These are phyloP conservation scores for Euzophera pinguis DNA, from an alignment of 2,888 invertebrate genomes.

Conservation along the genomic window DNA sequence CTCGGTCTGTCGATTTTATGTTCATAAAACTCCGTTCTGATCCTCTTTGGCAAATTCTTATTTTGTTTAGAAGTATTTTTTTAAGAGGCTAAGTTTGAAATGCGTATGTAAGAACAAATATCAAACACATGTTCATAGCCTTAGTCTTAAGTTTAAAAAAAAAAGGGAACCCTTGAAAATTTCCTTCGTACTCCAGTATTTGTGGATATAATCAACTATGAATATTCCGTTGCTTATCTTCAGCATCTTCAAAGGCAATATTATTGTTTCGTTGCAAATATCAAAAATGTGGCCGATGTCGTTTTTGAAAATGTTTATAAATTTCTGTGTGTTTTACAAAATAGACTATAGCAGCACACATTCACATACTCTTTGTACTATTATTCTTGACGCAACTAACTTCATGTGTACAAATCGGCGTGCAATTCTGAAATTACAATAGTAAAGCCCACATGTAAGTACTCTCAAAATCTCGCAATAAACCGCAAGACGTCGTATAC, in stretches of 20 bases:
- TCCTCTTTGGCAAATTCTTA: constrained; percentile 9
- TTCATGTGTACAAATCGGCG: too few species aligned
- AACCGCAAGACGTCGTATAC: constrained; percentile 63
- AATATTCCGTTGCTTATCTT: too few species aligned
- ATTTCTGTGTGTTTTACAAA: too few species aligned
- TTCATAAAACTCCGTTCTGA: not conserved
- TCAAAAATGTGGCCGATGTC: too few species aligned
- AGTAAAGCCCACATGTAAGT: not conserved
- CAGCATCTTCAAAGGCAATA: too few species aligned
- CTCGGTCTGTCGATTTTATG: not conserved
- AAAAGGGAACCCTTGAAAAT: constrained; percentile 2
- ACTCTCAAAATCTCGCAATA: constrained; percentile 62
- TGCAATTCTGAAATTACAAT: not conserved
- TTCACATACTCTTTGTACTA: too few species aligned
- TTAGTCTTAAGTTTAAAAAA: constrained; percentile 7
- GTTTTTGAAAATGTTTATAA: too few species aligned
- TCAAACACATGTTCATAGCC: constrained; percentile 8
- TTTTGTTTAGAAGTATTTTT: not conserved
- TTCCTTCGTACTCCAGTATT: constrained; percentile 15
- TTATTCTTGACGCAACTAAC: too few species aligned
- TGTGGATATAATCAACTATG: too few species aligned
- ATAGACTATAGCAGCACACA: too few species aligned
- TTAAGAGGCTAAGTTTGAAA: not conserved
- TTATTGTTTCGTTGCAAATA: too few species aligned
- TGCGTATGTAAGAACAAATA: constrained; percentile 8